Conservation (phyloP, 2,797 vertebrate species). For the Enteromius mattozi region DNA sequence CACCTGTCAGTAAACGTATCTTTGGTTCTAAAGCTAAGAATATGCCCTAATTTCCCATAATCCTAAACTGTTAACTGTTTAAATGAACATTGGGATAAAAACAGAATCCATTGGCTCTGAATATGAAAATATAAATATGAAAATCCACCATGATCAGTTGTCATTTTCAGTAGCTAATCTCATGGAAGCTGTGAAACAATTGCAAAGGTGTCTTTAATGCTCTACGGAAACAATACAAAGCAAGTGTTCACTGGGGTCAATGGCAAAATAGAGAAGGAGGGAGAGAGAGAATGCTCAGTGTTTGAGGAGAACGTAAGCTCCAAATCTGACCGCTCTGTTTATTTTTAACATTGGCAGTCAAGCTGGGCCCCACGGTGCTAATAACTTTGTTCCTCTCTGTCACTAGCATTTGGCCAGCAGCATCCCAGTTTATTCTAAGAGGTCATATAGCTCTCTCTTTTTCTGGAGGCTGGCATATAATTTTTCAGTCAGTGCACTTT, state of each 20-base stretch:
- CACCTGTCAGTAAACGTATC: constrained; percentile 13
- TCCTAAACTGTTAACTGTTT: not conserved
- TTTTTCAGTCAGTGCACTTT: constrained; percentile 60
- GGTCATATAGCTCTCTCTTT: constrained; percentile 37
- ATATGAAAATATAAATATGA: not conserved
- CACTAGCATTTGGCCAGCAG: constrained; percentile 64
- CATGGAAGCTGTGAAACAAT: constrained; percentile 2
- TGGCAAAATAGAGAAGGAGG: constrained; percentile 22
- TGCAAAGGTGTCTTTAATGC: constrained; percentile 22
- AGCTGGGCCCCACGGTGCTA: constrained; percentile 71
- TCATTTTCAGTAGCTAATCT: constrained; percentile 20
- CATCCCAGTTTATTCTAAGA: constrained; percentile 59
- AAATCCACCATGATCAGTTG: not conserved
- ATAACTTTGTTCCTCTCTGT: constrained; percentile 81
- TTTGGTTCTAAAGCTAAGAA: constrained; percentile 1
- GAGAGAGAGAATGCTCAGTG: constrained; percentile 31
- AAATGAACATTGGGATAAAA: not conserved
- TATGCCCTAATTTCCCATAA: not conserved
- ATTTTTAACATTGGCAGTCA: constrained; percentile 76
- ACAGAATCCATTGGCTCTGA: not conserved
- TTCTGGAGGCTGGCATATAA: constrained; percentile 30
- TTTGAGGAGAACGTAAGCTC: constrained; percentile 62
- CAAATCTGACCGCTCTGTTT: constrained; percentile 72
- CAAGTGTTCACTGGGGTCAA: constrained; percentile 54
- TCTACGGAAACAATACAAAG: constrained; percentile 46